phyloP scores from a whole-genome alignment of 2,113 vertebrate species.

The Solea solea region DNA sequence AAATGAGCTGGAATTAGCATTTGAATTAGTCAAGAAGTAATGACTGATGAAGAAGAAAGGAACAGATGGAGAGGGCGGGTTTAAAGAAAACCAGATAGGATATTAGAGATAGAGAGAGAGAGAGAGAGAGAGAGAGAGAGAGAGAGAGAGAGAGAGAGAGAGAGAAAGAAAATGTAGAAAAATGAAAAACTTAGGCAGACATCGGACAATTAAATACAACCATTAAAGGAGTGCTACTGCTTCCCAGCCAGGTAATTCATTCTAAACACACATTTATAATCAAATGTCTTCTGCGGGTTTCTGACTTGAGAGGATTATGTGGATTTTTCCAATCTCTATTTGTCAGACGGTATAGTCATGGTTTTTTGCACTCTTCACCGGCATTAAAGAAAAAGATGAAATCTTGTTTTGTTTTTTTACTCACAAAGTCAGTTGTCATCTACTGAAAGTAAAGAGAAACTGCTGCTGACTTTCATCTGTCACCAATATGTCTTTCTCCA shows the following conservation, averaged over 20 bases:
- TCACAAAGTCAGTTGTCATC: background rate
- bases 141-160: background rate
- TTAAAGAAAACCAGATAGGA: slow-evolving; percentile 15
- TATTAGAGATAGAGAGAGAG: background rate
- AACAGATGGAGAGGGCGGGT: slow-evolving; percentile 38
- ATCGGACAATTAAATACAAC: slow-evolving; percentile 20
- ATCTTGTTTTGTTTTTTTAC: background rate
- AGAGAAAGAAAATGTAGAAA: background rate
- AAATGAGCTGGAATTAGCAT: slow-evolving; percentile 57
- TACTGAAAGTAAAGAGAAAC: slow-evolving; percentile 16
- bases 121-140: too few species aligned
- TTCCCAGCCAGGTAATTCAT: background rate
- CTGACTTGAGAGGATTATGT: background rate
- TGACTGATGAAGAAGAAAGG: slow-evolving; percentile 38
- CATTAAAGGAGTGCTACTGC: slow-evolving; percentile 11
- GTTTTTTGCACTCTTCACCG: background rate
- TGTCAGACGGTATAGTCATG: background rate
- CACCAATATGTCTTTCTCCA: slow-evolving; percentile 19
- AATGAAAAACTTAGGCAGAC: background rate
- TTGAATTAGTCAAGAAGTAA: slow-evolving; percentile 46
- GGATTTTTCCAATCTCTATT: background rate
- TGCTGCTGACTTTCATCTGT: slow-evolving; percentile 31
- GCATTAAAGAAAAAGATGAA: background rate
- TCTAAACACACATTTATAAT: background rate
- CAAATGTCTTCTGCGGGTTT: background rate